Evolutionary conservation across 2,113 vertebrate species (phyloP), one percentile per base, ranked within the genome.

Genomic region (Psilopsiagon aymara): DNA sequence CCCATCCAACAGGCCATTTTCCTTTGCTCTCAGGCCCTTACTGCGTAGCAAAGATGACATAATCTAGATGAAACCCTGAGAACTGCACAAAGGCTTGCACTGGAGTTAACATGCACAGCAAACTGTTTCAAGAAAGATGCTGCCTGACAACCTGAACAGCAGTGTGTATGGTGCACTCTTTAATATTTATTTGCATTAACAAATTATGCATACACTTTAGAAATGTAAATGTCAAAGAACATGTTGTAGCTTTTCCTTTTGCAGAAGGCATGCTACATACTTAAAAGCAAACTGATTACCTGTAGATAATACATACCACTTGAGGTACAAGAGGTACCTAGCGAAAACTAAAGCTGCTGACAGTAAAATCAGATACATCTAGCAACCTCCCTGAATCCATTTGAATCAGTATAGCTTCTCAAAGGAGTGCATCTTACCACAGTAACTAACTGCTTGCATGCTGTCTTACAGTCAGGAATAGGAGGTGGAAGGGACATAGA

Each of bases 221-320:
- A 92, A 94, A 92, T 73, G 88, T 53, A 91, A 86, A 86, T 46
- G 11, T 17, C 62, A 51, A 46, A 87, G 82, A 76, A 87, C 81
- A 29, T 4, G 46, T 52, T 47, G 25, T 55, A 82, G 78, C 67
- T 91, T 27, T 49, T 70, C 84, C 52, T 75, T 81, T 79, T 86
- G 68, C 71, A 90, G 67, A 62, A 92, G 35, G 66, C 69, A 71
- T 13, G 17, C 5, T 3, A 57, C 43, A 25, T 13, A 69, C 47
- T 82, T 76, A 47, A 82, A 81, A 78, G 81, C 51, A 81, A 57
- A 89, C 69, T 4, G 0, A 41, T 57, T 88, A 90, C 63, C 39
- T 68, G 33, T 25, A 29, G 17, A 55, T 33, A 11, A 11, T n/a
- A n/a, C 0, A 59, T 59, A 59, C 57, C 33, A 8, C 6, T 27